phyloP scores from a whole-genome alignment of 2,888 invertebrate genomes.

The Criorhina ranunculi region DNA sequence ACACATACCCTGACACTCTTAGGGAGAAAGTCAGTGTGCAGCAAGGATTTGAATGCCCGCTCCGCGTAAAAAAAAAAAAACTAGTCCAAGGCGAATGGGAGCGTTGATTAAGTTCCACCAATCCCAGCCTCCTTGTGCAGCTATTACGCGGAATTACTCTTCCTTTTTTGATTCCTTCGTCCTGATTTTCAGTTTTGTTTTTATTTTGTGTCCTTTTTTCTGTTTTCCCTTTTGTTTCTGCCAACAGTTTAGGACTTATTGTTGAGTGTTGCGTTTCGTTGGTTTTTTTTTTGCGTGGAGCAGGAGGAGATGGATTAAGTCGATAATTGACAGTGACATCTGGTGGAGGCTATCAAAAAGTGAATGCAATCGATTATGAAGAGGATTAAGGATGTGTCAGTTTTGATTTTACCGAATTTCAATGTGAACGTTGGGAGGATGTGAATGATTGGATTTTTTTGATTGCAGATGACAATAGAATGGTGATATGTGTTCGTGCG shows the following conservation, averaged over 20 bases:
- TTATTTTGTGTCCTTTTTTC: slow-evolving; percentile 6
- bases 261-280: slow-evolving; percentile 3
- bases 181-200: slow-evolving; percentile 31
- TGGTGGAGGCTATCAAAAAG: slow-evolving; percentile 15
- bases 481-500: no score
- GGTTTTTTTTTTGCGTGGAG: background rate
- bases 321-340: slow-evolving; percentile 58
- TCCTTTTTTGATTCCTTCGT: slow-evolving; percentile 54
- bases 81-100: slow-evolving; percentile 70
- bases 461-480: no score
- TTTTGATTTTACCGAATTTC: no score
- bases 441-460: no score
- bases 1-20: background rate
- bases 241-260: slow-evolving; percentile 41
- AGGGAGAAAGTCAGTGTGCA: slow-evolving; percentile 20
- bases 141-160: slow-evolving; percentile 50
- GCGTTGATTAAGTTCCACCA: slow-evolving; percentile 65
- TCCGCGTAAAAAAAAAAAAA: slow-evolving; percentile 44
- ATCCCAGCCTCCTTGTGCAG: slow-evolving; percentile 31
- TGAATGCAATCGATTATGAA: slow-evolving; percentile 10
- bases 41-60: slow-evolving; percentile 40
- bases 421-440: no score
- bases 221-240: slow-evolving; percentile 36
- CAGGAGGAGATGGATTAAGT: slow-evolving; percentile 53
- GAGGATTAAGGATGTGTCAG: background rate